Evolutionary conservation across 37 sponge, comb jelly and placozoan species (phyloP).

Genomic region (Chondrilla cf. caribensis): DNA sequence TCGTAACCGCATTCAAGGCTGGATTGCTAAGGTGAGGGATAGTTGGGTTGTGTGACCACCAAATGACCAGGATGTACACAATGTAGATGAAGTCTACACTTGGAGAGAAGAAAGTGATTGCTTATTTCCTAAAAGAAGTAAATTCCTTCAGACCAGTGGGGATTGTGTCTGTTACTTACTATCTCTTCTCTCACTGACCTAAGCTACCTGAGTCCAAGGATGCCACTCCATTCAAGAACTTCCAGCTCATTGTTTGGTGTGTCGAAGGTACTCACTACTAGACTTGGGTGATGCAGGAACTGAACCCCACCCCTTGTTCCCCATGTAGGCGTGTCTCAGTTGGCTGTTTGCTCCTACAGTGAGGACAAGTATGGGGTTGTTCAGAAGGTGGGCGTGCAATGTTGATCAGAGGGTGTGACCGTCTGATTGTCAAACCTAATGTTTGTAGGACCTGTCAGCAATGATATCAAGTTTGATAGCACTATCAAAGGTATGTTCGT

Average conservation of each 20-base stretch:
- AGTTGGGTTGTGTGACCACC: background rate
- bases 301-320: too few relatives aligned
- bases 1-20: too few relatives aligned
- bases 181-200: background rate
- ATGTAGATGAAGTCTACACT: background rate
- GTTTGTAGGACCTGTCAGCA: too few relatives aligned
- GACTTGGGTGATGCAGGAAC: too few relatives aligned
- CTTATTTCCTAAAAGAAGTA: slow-evolving; percentile 1
- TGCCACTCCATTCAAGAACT: slow-evolving; percentile 40
- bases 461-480: too few relatives aligned
- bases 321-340: slow-evolving; percentile 35
- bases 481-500: too few relatives aligned
- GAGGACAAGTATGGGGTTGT: slow-evolving; percentile 79
- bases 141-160: too few relatives aligned
- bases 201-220: slow-evolving; percentile 49
- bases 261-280: slow-evolving; percentile 27
- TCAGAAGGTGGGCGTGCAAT: slow-evolving; percentile 50
- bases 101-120: background rate
- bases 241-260: slow-evolving; percentile 46
- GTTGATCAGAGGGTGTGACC: too few relatives aligned
- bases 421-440: too few relatives aligned
- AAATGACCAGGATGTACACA: too few relatives aligned
- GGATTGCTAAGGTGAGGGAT: background rate
- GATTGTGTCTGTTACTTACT: too few relatives aligned
- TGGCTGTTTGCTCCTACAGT: slow-evolving; percentile 32